These are phyloP conservation scores for Trichogramma dendrolimi DNA, from an alignment of 2,888 invertebrate species.

Conservation along the genomic window DNA sequence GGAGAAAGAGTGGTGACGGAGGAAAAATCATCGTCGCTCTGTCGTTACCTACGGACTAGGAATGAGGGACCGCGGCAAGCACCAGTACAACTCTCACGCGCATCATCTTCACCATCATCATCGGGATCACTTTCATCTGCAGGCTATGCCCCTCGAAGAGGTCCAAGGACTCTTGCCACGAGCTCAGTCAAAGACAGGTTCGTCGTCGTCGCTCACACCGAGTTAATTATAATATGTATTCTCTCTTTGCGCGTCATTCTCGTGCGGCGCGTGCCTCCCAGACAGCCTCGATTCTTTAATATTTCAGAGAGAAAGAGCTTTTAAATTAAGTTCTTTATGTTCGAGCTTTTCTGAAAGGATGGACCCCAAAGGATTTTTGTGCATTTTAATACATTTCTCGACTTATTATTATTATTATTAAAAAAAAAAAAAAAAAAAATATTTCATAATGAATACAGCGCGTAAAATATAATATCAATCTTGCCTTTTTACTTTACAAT, in stretches of 20 bases:
- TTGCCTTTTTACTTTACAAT: too few relatives aligned
- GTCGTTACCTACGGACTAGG: slow-evolving; percentile 23
- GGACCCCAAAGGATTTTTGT: too few relatives aligned
- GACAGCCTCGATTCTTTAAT: too few relatives aligned
- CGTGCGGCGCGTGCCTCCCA: not conserved
- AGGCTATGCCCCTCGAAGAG: slow-evolving; percentile 48
- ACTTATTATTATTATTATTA: too few relatives aligned
- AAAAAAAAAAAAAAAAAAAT: not conserved
- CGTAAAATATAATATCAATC: too few relatives aligned
- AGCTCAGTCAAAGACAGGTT: slow-evolving; percentile 44
- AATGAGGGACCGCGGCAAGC: slow-evolving; percentile 45
- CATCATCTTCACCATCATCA: slow-evolving; percentile 35
- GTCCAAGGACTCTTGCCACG: slow-evolving; percentile 47
- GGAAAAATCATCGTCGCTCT: not conserved
- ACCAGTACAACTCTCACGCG: slow-evolving; percentile 20
- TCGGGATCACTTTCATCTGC: slow-evolving; percentile 42
- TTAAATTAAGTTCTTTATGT: not conserved
- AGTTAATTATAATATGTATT: not conserved
- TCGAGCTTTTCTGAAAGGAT: not conserved
- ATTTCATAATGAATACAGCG: too few relatives aligned
- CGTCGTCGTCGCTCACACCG: not conserved
- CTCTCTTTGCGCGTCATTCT: not conserved
- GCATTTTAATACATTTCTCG: too few relatives aligned
- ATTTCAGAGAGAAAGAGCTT: too few relatives aligned
- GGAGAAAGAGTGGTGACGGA: not conserved